These are phyloP conservation scores for Zaprionus lachaisei DNA, from an alignment of 1,140 invertebrate species.

Conservation along the genomic window DNA sequence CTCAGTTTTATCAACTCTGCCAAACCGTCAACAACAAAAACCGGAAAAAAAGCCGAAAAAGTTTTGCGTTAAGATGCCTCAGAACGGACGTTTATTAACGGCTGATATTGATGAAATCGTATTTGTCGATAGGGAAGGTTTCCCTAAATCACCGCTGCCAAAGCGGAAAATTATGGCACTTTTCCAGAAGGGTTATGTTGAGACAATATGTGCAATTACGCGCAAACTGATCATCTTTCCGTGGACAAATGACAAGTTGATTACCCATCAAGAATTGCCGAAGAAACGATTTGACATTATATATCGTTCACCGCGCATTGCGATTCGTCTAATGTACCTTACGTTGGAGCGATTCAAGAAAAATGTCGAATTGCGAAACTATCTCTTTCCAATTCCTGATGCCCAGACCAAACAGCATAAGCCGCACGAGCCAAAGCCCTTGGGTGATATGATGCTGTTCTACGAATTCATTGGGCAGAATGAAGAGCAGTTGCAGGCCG, in stretches of 20 bases:
- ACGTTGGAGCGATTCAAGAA: conserved; percentile 49
- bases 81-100: not conserved
- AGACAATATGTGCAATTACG: conserved; percentile 36
- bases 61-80: not conserved
- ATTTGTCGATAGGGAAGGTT: not conserved
- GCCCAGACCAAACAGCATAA: not conserved
- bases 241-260: not conserved
- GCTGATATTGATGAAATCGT: conserved; percentile 7
- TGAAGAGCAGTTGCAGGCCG: conserved; percentile 68
- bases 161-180: conserved; percentile 32
- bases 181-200: conserved; percentile 24
- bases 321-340: conserved; percentile 52
- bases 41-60: not conserved
- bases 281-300: conserved; percentile 38
- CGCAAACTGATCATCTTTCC: conserved; percentile 24
- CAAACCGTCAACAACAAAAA: not conserved
- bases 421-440: not conserved
- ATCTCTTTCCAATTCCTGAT: conserved; percentile 46
- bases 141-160: not conserved
- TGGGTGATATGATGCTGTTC: conserved; percentile 27
- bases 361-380: conserved; percentile 31
- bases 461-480: conserved; percentile 57
- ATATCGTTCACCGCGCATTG: conserved; percentile 52
- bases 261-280: not conserved
- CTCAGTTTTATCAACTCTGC: no score